Percentiles rank a stretch among this genome's conserved stretches.
Conservation (phyloP, 1,140 invertebrate genomes). For the Aphaenogaster rudis region DNA sequence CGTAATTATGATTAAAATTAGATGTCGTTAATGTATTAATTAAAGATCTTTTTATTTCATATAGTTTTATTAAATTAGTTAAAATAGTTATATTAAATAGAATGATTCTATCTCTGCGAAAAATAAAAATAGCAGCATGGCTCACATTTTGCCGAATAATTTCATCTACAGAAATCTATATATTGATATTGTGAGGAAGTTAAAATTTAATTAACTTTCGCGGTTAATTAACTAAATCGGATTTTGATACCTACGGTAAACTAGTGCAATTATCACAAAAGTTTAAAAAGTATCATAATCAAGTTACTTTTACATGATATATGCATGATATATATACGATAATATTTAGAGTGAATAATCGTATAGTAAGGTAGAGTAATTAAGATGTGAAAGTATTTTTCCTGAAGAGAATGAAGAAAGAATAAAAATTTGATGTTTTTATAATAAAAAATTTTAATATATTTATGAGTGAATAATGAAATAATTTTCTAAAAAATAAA, state of each 20-base stretch:
- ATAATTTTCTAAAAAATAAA: constrained; percentile 5
- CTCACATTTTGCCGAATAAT: background rate
- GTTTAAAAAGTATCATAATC: constrained; percentile 29
- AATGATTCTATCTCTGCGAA: background rate
- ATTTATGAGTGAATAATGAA: background rate
- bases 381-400: background rate
- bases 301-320: constrained; percentile 56
- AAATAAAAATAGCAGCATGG: background rate
- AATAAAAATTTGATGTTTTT: background rate
- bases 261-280: constrained; percentile 69
- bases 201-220: constrained; percentile 69
- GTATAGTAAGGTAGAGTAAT: background rate
- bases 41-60: background rate
- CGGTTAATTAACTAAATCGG: constrained; percentile 49
- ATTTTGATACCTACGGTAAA: constrained; percentile 64
- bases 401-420: background rate
- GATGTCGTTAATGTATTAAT: background rate
- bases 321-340: background rate
- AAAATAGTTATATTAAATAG: background rate
- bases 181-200: constrained; percentile 16
- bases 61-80: background rate
- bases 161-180: background rate
- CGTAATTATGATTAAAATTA: background rate
- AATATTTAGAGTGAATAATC: constrained; percentile 8
- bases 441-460: background rate